Conservation (phyloP, 23 tunicate species). For the Styela plicata region DNA sequence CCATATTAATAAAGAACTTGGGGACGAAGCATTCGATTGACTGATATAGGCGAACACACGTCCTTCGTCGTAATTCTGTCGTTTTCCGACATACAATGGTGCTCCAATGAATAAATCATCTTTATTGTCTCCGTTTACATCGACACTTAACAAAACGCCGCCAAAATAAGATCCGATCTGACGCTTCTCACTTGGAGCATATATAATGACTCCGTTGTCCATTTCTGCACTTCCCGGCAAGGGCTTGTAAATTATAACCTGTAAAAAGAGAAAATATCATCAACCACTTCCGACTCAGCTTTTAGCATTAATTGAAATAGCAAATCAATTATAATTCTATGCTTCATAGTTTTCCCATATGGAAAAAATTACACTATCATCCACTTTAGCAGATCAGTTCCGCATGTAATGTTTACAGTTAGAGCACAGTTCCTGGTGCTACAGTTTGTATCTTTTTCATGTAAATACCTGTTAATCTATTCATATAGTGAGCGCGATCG, state of each 20-base stretch:
- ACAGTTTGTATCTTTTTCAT: too few relatives aligned
- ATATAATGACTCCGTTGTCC: background rate
- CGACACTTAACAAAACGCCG: conserved; percentile 54
- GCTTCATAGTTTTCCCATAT: too few relatives aligned
- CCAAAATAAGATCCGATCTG: conserved; percentile 43
- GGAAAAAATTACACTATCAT: too few relatives aligned
- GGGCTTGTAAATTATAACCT: conserved; percentile 63
- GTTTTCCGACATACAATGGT: conserved; percentile 49
- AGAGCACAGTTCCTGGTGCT: too few relatives aligned
- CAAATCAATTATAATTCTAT: too few relatives aligned
- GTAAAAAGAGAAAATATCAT: background rate
- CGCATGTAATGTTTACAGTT: too few relatives aligned
- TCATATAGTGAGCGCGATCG: too few relatives aligned
- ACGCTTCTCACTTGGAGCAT: background rate
- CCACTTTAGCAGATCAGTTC: too few relatives aligned
- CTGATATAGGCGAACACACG: conserved; percentile 58
- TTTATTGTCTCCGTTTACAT: conserved; percentile 52
- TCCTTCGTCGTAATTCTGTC: conserved; percentile 69
- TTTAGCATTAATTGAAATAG: too few relatives aligned
- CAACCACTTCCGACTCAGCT: too few relatives aligned
- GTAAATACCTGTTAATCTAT: too few relatives aligned
- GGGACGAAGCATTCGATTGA: background rate
- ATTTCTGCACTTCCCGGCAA: background rate
- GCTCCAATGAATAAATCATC: conserved; percentile 72
- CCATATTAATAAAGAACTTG: too few relatives aligned